Percentiles rank a stretch among this genome's conserved stretches.
Conservation (phyloP, 2,888 invertebrate species). For the Dyspetes luteomarginatus region DNA sequence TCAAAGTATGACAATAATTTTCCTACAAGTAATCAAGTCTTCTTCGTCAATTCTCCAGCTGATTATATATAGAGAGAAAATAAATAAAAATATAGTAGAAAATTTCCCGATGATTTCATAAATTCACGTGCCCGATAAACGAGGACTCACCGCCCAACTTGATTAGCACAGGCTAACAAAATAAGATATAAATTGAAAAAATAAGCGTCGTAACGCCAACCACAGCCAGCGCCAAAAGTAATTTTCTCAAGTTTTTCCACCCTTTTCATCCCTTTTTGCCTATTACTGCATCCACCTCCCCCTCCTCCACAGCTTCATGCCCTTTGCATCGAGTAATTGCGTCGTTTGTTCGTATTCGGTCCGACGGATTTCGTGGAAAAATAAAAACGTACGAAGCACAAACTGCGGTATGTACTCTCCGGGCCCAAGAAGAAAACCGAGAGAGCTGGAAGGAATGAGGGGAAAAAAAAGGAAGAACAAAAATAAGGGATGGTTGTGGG, state of each 20-base stretch:
- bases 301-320: not conserved
- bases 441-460: constrained; percentile 23
- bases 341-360: constrained; percentile 33
- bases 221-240: not conserved
- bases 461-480: constrained; percentile 22
- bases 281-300: not conserved
- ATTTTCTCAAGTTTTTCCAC: not conserved
- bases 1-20: too few relatives aligned
- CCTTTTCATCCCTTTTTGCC: not conserved
- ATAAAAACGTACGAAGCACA: constrained; percentile 4
- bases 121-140: too few relatives aligned
- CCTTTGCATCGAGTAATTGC: constrained; percentile 34
- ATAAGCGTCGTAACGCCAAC: not conserved
- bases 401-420: not conserved
- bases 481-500: constrained; percentile 3
- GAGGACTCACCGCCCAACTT: too few relatives aligned
- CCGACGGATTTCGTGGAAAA: constrained; percentile 23
- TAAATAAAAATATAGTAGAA: too few relatives aligned
- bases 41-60: too few relatives aligned
- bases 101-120: too few relatives aligned
- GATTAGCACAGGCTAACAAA: too few relatives aligned
- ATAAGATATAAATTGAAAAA: not conserved
- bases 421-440: not conserved
- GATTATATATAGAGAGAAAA: too few relatives aligned
- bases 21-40: too few relatives aligned